A percentile compares a stretch with the other conserved stretches of the same genome.
Evolutionary conservation across 2,797 vertebrate species (phyloP).

Genomic region (Zalophus californianus): DNA sequence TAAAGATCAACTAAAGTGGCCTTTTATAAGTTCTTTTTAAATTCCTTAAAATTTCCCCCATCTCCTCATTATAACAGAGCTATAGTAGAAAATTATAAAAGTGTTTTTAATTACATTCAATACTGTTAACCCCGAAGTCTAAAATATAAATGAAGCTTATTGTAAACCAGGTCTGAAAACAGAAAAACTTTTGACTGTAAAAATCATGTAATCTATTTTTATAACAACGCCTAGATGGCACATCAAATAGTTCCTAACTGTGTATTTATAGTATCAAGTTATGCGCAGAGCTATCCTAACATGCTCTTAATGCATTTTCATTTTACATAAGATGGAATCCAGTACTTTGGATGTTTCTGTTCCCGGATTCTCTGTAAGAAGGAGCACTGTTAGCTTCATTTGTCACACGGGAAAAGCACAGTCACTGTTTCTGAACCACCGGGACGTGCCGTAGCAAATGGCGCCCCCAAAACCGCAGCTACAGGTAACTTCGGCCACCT

Average conservation of each 20-base stretch:
- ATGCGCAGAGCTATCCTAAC: not conserved
- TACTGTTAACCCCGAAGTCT: not conserved
- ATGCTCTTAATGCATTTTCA: not conserved
- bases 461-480: no score
- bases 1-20: not conserved
- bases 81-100: slow-evolving; percentile 25
- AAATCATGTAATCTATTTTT: not conserved
- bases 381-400: not conserved
- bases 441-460: not conserved
- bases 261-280: not conserved
- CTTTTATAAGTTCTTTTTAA: not conserved
- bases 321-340: not conserved
- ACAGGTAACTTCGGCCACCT: not conserved
- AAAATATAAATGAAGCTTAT: not conserved
- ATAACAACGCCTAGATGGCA: not conserved
- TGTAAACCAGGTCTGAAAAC: not conserved
- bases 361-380: not conserved
- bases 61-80: not conserved
- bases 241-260: not conserved
- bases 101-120: not conserved
- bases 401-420: not conserved
- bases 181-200: not conserved
- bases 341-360: not conserved
- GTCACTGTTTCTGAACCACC: not conserved
- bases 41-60: not conserved